These are phyloP conservation scores for Tetranychus piercei DNA, from an alignment of 2,888 invertebrate genomes.

Conservation along the genomic window DNA sequence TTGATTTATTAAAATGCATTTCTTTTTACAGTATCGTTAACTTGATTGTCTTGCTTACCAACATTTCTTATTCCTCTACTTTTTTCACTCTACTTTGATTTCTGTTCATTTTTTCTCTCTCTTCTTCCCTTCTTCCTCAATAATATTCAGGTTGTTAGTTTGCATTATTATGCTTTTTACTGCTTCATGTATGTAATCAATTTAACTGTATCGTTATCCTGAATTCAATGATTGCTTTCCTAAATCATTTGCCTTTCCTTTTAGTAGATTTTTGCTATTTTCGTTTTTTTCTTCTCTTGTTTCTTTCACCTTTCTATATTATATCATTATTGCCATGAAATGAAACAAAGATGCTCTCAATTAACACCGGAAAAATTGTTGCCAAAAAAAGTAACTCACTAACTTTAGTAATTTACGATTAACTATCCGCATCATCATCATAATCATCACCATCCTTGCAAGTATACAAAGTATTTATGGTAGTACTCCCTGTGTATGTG, in stretches of 20 bases:
- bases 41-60: background rate
- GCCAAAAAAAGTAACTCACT: background rate
- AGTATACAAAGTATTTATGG: background rate
- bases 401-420: background rate
- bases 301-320: background rate
- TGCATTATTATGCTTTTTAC: background rate
- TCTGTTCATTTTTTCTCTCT: background rate
- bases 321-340: background rate
- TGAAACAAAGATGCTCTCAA: background rate
- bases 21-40: slow-evolving; percentile 5
- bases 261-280: background rate
- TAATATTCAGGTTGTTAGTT: background rate
- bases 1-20: background rate
- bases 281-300: background rate
- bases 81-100: background rate
- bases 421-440: background rate
- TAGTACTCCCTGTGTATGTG: background rate
- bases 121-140: background rate
- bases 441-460: background rate
- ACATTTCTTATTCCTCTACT: background rate
- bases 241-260: background rate
- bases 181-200: background rate
- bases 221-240: background rate
- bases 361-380: background rate
- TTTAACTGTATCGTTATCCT: background rate